Evolutionary conservation across 2,797 vertebrate species (phyloP), one percentile per base, ranked within the genome.

Genomic region (Lagocephalus sceleratus): DNA sequence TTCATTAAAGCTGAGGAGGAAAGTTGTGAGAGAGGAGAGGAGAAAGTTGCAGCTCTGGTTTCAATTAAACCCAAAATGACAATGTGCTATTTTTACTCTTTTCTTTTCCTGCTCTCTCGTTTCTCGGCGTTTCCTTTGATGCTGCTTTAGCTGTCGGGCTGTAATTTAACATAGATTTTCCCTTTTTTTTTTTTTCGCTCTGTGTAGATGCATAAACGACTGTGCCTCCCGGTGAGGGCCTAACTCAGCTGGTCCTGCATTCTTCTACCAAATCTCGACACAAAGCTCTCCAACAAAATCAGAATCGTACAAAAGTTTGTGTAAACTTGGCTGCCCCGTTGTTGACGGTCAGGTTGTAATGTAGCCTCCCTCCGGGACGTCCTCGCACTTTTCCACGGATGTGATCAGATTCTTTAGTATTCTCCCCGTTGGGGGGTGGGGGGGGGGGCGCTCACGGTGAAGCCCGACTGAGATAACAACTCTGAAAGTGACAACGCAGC

Each of bases 301-400:
- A 71, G 73, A 81, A 68, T 81, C 79, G 76, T 76, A 62, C 17
- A 11, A 71, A 75, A 61, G 44, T 69, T 72, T 58, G 23, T 78
- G 67, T 79, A 74, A 82, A 83, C 79, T 82, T 76, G 78, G 80
- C 81, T 32, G 65, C 47, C 63, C 56, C 10, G 66, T 47, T 23
- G 71, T 45, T 78, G 81, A 83, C 54, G 45, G 79, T 75, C 77
- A 64, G 72, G 47, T 63, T 20, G 2, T 82, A 76, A 85, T 75
- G 76, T 76, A 82, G 78, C 64, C 65, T 67, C 54, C 63, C 67
- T 82, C 76, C 48, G 71, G 71, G 62, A 84, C 63, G 73, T 68
- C 75, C 70, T 73, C 54, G 57, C n/a, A n/a, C n/a, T n/a, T n/a
- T n/a, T n/a, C n/a, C n/a, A n/a, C n/a, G n/a, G n/a, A n/a, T n/a